Evolutionary conservation across 2,797 vertebrate species (phyloP).

Genomic region (Astyanax mexicanus): DNA sequence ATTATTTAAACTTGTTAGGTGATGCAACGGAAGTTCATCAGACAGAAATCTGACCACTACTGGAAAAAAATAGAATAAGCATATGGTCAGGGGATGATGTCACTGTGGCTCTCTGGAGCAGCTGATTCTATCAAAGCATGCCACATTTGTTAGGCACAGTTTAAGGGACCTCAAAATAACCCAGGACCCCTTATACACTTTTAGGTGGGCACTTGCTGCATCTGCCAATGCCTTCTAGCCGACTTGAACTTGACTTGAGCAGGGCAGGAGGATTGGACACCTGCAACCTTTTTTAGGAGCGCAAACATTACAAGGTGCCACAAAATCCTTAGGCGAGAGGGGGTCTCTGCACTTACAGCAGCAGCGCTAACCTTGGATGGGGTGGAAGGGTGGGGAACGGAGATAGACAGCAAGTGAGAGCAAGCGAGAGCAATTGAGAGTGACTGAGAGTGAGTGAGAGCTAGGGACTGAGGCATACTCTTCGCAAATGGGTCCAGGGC

Average conservation of each 20-base stretch:
- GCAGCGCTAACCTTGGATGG: conserved; percentile 29
- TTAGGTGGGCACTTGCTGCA: neutral
- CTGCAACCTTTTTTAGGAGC: conserved; percentile 35
- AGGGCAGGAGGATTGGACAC: conserved; percentile 8
- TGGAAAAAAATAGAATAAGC: neutral
- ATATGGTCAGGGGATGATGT: neutral
- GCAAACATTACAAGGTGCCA: conserved; percentile 38
- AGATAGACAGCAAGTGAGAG: conserved; percentile 12
- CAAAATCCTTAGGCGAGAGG: conserved; percentile 35
- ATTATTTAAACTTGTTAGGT: no score
- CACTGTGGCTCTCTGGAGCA: neutral
- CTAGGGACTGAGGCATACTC: conserved; percentile 65
- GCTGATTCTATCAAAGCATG: neutral
- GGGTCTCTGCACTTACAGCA: conserved; percentile 29
- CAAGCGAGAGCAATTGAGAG: neutral
- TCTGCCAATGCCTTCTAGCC: neutral
- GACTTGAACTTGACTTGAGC: neutral
- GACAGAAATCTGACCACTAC: no score
- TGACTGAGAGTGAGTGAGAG: neutral
- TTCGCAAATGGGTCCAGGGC: conserved; percentile 80
- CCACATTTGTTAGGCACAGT: neutral
- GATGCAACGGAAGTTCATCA: no score
- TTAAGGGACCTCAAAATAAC: neutral
- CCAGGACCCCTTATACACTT: neutral
- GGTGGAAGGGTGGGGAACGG: neutral